Base-by-base conservation (phyloP, 2,797 vertebrate species). In the Hypotaenidia philippensis region DNA sequence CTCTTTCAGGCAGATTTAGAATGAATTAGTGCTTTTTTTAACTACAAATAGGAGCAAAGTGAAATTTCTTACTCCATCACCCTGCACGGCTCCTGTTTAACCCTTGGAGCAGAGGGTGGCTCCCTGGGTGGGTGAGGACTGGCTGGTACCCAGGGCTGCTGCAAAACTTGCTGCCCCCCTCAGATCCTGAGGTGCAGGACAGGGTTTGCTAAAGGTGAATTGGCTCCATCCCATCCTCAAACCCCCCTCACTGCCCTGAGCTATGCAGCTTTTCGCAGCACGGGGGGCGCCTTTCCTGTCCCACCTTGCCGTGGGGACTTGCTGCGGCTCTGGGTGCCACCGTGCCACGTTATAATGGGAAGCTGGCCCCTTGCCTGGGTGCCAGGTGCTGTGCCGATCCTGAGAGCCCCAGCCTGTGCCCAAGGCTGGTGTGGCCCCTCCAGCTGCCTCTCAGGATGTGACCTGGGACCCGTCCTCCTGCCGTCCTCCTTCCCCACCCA, bases 21-120 rank as follows among this genome's bases (percentile, higher is more conserved):
- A 79, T 92, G 96, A 97, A 96, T 97, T 97, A 87, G 93, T 87
- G 96, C 86, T 97, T 96, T 96, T 95, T 97, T 93, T 70, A 94
- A 95, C 86, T 92, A 85, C 92, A 89, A 71, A 93, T 66, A 68
- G 70, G 47, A 95, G 78, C 81, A 95, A 87, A 96, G 90, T 90
- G 92, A 92, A 93, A 89, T 70, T 82, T 82, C 83, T 89, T 89
- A 63, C 92, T 92, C 77, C 26, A 22, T 86, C 70, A 65, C 34
- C 68, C 44, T 0, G 0, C 0, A 1, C 5, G 18, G 89, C 52
- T 91, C 63, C 79, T 84, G 74, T 40, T 94, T 84, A 87, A 95
- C 60, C 57, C 89, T 61, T 61, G 21, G 61, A 87, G 41, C 9
- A 8, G 18, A 44, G 41, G 19, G 41, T 18, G 16, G 41, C 41